phyloP scores from a whole-genome alignment of 2,113 vertebrate species.

The Scolopax mira region DNA sequence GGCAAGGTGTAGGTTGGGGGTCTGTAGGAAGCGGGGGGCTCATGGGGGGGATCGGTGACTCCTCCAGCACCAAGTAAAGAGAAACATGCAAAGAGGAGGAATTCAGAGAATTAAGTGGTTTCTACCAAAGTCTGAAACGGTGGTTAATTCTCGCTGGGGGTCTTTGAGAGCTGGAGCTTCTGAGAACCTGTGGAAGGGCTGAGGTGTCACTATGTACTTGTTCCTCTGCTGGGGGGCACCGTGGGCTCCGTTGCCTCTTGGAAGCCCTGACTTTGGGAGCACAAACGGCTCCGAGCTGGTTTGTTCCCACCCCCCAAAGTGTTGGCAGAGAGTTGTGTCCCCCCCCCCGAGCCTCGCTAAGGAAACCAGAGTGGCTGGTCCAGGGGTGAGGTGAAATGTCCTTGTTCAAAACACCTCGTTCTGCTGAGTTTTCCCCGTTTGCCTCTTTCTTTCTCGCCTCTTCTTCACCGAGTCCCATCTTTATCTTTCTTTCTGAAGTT shows the following conservation, averaged over 20 bases:
- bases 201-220: not conserved
- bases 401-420: too few relatives aligned
- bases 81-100: not conserved
- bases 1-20: not conserved
- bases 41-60: not conserved
- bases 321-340: not conserved
- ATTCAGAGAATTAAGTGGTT: not conserved
- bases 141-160: accelerated
- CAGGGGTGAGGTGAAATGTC: not conserved
- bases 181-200: not conserved
- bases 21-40: not conserved
- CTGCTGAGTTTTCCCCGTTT: accelerated
- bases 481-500: not conserved
- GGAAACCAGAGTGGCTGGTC: not conserved
- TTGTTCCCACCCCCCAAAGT: not conserved
- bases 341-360: not conserved
- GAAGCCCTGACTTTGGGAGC: not conserved
- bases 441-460: not conserved
- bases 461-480: accelerated
- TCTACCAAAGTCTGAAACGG: not conserved
- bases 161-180: not conserved
- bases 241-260: not conserved
- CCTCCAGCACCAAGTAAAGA: too few relatives aligned
- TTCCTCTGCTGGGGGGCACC: not conserved
- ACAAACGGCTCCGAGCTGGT: accelerated